A percentile compares a stretch with the other conserved stretches of the same genome.
phyloP scores from a whole-genome alignment of 2,113 vertebrate genomes.

The Hipposideros armiger region DNA sequence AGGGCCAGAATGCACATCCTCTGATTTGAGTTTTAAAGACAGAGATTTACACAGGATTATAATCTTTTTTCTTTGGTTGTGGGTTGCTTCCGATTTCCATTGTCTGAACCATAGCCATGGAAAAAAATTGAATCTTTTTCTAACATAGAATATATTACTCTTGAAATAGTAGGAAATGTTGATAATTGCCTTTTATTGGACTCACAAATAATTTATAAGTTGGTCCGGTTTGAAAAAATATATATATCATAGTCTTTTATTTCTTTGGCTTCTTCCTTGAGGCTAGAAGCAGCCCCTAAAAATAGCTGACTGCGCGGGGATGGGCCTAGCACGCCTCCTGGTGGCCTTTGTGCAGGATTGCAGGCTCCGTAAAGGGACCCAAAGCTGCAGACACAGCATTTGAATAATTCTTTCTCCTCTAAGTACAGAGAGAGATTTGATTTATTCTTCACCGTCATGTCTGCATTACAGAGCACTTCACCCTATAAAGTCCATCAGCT shows the following conservation, averaged over 20 bases:
- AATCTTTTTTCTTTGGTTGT: background rate
- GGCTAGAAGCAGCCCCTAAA: slow-evolving; percentile 64
- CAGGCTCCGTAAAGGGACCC: background rate
- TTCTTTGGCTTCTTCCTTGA: slow-evolving; percentile 69
- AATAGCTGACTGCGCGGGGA: background rate
- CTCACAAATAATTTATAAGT: slow-evolving; percentile 75
- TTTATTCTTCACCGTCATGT: slow-evolving; percentile 77
- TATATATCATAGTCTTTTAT: slow-evolving; percentile 66
- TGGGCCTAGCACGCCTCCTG: slow-evolving; percentile 72
- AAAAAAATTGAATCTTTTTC: slow-evolving; percentile 80
- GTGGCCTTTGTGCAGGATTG: background rate
- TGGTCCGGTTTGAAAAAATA: slow-evolving; percentile 32
- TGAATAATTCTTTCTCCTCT: slow-evolving; percentile 75
- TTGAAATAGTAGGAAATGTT: slow-evolving; percentile 83
- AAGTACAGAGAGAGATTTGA: slow-evolving; percentile 78
- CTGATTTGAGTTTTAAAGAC: slow-evolving; percentile 60
- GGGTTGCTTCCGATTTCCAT: slow-evolving; percentile 58
- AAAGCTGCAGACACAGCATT: background rate
- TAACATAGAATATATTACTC: slow-evolving; percentile 82
- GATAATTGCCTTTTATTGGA: slow-evolving; percentile 77
- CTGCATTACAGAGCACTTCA: slow-evolving; percentile 63
- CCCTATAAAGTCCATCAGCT: slow-evolving; percentile 75
- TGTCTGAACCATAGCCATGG: slow-evolving; percentile 67
- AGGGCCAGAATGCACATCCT: slow-evolving; percentile 18
- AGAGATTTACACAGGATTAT: slow-evolving; percentile 50